These are phyloP conservation scores for Eurois occulta DNA, from an alignment of 2,888 invertebrate genomes.

Conservation along the genomic window DNA sequence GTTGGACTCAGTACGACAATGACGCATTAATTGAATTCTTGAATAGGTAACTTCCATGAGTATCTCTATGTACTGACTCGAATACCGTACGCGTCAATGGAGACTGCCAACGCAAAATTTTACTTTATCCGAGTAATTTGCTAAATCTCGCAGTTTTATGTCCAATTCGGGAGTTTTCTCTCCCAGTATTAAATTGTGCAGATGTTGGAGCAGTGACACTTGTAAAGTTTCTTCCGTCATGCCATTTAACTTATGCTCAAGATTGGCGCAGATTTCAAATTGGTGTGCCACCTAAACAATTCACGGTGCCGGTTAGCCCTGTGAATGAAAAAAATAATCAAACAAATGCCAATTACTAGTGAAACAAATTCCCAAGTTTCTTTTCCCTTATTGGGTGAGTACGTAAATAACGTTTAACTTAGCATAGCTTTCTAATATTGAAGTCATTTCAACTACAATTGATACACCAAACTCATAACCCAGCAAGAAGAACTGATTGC, in stretches of 20 bases:
- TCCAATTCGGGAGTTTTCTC: conserved; percentile 14
- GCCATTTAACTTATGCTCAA: conserved; percentile 2
- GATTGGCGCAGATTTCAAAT: conserved; percentile 5
- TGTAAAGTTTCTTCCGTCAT: conserved; percentile 25
- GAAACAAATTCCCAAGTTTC: not conserved
- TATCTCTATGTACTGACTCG: not conserved
- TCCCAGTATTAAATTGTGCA: conserved; percentile 11
- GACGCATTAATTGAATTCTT: conserved; percentile 9
- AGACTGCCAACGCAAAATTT: conserved; percentile 3
- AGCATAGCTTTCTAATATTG: conserved; percentile 50
- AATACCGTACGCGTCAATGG: conserved; percentile 14
- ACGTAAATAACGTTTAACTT: not conserved
- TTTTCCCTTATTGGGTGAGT: not conserved
- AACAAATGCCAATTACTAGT: not conserved
- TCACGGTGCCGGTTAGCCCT: conserved; percentile 12
- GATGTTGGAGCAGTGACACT: conserved; percentile 13
- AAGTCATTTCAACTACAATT: conserved; percentile 75
- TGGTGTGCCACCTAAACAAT: conserved; percentile 17
- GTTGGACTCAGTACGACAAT: not conserved
- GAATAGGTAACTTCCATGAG: conserved; percentile 18
- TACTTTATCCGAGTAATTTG: conserved; percentile 20
- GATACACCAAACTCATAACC: conserved; percentile 76
- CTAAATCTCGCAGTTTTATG: not conserved
- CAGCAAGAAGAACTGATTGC: conserved; percentile 63
- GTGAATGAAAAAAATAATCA: not conserved